phyloP scores from a whole-genome alignment of 2,888 invertebrate species.

The Parnassius mnemosyne region DNA sequence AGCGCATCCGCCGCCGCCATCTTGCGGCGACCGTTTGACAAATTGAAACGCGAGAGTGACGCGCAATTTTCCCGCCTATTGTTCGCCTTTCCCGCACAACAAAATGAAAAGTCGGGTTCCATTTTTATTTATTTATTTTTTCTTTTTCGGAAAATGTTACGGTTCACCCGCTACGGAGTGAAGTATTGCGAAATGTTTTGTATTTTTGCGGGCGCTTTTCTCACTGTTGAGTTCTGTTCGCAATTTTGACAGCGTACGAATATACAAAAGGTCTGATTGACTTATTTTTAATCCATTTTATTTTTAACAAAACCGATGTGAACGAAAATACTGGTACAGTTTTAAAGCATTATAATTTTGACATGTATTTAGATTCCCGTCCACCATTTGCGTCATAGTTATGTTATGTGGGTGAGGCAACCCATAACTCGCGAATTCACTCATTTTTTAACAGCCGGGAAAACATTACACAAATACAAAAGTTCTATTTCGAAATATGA shows the following conservation, averaged over 20 bases:
- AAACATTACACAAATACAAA: neutral
- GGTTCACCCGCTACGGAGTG: constrained; percentile 48
- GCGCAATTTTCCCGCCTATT: constrained; percentile 80
- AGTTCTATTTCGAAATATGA: too few relatives aligned
- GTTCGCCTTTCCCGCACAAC: constrained; percentile 76
- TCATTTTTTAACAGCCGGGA: constrained; percentile 28
- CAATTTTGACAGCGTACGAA: constrained; percentile 41
- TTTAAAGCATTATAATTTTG: constrained; percentile 22
- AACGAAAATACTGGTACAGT: constrained; percentile 11
- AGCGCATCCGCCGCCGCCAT: constrained; percentile 67
- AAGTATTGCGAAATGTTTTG: constrained; percentile 48
- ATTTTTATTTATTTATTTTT: constrained; percentile 57
- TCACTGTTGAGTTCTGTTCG: constrained; percentile 62
- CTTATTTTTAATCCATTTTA: constrained; percentile 31
- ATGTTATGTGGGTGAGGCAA: constrained; percentile 21
- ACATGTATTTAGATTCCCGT: constrained; percentile 28
- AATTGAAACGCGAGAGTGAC: constrained; percentile 79
- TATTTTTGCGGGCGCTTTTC: constrained; percentile 56
- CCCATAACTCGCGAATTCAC: constrained; percentile 15
- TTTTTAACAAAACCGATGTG: constrained; percentile 13
- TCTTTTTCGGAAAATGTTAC: constrained; percentile 61
- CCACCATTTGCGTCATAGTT: constrained; percentile 24
- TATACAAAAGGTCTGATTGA: constrained; percentile 40
- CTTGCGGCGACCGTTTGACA: constrained; percentile 77
- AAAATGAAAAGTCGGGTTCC: constrained; percentile 76